Conservation (phyloP, 37 sponge, comb jelly and placozoan genomes). For the Chondrilla cf. caribensis region DNA sequence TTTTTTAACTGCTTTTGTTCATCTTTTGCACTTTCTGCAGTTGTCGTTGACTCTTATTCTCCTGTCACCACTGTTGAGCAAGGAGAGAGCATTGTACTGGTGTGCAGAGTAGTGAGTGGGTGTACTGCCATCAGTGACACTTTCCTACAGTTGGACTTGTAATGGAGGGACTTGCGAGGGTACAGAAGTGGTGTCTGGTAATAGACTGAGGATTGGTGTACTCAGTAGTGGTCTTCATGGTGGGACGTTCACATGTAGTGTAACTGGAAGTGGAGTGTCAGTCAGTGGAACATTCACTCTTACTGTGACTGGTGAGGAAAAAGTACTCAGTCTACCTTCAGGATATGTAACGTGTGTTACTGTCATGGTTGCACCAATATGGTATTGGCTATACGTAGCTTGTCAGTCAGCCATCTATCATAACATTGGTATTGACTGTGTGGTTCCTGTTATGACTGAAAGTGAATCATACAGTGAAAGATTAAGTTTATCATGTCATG, state of each 20-base stretch:
- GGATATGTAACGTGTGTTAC: too few species aligned
- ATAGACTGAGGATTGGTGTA: neutral
- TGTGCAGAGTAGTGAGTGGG: constrained; percentile 17
- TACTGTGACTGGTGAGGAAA: neutral
- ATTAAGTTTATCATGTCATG: too few species aligned
- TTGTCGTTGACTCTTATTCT: neutral
- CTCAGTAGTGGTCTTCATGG: neutral
- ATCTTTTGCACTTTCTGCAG: neutral
- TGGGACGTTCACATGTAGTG: neutral
- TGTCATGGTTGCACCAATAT: too few species aligned
- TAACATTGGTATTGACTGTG: too few species aligned
- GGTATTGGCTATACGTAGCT: too few species aligned
- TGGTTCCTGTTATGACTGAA: too few species aligned
- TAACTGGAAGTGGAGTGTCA: neutral
- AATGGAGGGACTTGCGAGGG: neutral
- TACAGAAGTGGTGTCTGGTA: neutral
- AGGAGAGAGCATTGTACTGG: neutral
- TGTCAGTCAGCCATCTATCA: too few species aligned
- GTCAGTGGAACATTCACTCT: neutral
- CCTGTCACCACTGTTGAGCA: neutral
- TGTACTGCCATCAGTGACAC: neutral
- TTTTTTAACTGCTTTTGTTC: too few species aligned
- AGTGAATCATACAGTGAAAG: too few species aligned
- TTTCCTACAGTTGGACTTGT: neutral
- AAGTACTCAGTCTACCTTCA: too few species aligned